Conservation (phyloP, 2,888 invertebrate species). For the Dryococelus australis region DNA sequence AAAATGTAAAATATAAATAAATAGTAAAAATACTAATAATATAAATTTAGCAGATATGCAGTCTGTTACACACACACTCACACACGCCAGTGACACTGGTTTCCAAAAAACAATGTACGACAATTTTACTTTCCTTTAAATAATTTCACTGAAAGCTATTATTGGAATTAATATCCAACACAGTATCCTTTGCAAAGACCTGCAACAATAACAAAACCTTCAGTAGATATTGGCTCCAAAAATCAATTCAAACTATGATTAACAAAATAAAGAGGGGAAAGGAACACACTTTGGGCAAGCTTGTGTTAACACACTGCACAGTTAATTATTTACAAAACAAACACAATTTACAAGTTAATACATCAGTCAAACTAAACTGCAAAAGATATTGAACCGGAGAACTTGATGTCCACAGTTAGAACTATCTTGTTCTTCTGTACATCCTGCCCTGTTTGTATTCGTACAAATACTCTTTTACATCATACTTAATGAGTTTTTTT, state of each 20-base stretch:
- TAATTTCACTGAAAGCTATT: conserved; percentile 25
- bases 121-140: conserved; percentile 20
- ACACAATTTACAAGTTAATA: background rate
- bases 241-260: background rate
- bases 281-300: background rate
- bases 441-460: background rate
- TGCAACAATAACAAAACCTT: conserved; percentile 42
- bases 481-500: too few species aligned
- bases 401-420: background rate
- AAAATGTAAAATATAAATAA: background rate
- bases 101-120: background rate
- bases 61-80: conserved; percentile 9
- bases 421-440: background rate
- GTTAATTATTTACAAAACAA: background rate
- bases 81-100: background rate
- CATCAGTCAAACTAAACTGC: background rate
- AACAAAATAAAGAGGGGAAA: conserved; percentile 6
- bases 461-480: background rate
- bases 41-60: background rate
- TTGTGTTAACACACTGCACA: conserved; percentile 16
- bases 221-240: background rate
- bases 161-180: conserved; percentile 43
- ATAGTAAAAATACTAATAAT: background rate
- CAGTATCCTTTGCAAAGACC: conserved; percentile 46
- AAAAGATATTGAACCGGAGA: background rate